Evolutionary conservation across 2,797 vertebrate genomes (phyloP).

Genomic region (Rhinophrynus dorsalis): DNA sequence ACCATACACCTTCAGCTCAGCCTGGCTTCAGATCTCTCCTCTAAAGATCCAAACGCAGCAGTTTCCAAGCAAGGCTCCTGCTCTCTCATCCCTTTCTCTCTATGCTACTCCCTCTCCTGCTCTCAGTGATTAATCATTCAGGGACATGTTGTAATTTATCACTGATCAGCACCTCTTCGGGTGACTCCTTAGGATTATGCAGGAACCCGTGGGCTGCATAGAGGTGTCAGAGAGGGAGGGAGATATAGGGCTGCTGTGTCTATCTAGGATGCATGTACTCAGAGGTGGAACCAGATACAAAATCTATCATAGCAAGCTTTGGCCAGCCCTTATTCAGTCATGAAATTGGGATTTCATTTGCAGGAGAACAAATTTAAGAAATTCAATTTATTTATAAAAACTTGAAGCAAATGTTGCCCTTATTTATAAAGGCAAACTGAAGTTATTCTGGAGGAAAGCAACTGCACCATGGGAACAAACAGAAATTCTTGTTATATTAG

Average conservation of each 20-base stretch:
- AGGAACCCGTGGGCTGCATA: slow-evolving; percentile 29
- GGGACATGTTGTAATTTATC: slow-evolving; percentile 34
- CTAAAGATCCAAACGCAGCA: slow-evolving; percentile 21
- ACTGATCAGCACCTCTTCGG: slow-evolving; percentile 25
- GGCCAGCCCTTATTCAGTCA: not conserved
- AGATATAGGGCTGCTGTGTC: not conserved
- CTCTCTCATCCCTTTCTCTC: not conserved
- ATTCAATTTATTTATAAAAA: no score
- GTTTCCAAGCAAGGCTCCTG: not conserved
- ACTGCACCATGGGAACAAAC: no score
- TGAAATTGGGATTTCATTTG: not conserved
- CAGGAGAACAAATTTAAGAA: no score
- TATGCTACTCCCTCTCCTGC: not conserved
- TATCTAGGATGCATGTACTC: not conserved
- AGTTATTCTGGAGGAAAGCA: no score
- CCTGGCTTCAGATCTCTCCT: slow-evolving; percentile 2
- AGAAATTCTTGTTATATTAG: no score
- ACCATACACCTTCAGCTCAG: slow-evolving; percentile 9
- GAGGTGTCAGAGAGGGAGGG: slow-evolving; percentile 30
- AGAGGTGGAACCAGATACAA: not conserved
- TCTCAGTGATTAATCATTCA: slow-evolving; percentile 43
- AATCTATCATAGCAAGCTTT: not conserved
- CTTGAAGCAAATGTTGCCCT: no score
- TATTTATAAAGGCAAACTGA: no score
- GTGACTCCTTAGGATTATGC: slow-evolving; percentile 40